Conservation (phyloP, 2,113 vertebrate genomes). For the Beaufortia kweichowensis region DNA sequence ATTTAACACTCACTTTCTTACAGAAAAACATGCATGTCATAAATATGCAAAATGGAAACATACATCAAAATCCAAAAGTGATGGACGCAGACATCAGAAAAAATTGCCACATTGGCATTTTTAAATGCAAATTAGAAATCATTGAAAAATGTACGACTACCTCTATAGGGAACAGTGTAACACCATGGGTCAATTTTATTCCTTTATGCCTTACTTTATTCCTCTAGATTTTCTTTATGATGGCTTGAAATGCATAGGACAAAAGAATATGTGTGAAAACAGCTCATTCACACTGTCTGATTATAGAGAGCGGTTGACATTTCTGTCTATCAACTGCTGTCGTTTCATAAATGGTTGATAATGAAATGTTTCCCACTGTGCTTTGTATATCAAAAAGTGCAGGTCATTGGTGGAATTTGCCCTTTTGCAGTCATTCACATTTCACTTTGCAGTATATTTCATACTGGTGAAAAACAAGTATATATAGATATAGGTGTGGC, state of each 20-base stretch:
- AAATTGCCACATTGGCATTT: background rate
- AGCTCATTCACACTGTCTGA: constrained; percentile 42
- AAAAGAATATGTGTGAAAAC: constrained; percentile 14
- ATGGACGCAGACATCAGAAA: background rate
- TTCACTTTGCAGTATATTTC: background rate
- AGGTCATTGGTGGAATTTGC: background rate
- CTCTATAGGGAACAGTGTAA: too few species aligned
- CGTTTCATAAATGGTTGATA: constrained; percentile 43
- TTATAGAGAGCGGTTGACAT: constrained; percentile 8
- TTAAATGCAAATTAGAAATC: background rate
- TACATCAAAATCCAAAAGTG: background rate
- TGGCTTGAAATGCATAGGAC: background rate
- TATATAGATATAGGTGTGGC: background rate
- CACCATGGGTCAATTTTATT: too few species aligned
- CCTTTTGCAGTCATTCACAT: constrained; percentile 8
- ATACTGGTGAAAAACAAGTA: too few species aligned
- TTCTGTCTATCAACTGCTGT: background rate
- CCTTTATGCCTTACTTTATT: background rate
- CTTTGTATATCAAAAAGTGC: background rate
- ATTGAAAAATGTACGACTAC: too few species aligned
- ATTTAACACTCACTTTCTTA: background rate
- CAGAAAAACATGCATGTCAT: background rate
- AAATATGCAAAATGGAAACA: background rate
- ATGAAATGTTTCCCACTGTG: constrained; percentile 44
- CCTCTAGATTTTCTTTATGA: background rate